phyloP scores from a whole-genome alignment of 2,113 vertebrate genomes.

The Pelecanus crispus region DNA sequence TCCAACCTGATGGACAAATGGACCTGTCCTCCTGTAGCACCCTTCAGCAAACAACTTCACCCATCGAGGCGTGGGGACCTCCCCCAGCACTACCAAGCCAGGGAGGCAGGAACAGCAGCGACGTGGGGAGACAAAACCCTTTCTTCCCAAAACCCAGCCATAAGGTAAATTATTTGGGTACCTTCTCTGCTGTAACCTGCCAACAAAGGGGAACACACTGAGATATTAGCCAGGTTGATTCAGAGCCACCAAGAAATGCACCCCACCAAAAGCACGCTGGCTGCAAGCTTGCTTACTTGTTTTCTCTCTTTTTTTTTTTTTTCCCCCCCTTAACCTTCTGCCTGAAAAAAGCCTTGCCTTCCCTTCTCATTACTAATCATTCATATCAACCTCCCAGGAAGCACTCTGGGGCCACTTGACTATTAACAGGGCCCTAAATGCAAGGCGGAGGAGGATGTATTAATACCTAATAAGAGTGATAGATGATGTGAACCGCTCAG shows the following conservation, averaged over 20 bases:
- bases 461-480: constrained; percentile 62
- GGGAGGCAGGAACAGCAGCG: neutral
- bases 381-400: constrained; percentile 26
- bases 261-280: neutral
- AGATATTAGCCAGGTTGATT: neutral
- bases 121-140: neutral
- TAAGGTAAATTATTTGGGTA: neutral
- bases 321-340: neutral
- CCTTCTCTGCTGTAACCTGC: fast-evolving
- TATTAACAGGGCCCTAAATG: constrained; percentile 31
- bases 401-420: constrained; percentile 37
- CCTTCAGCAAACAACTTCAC: neutral
- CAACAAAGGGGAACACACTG: neutral
- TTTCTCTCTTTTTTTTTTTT: neutral
- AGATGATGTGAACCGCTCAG: constrained; percentile 9
- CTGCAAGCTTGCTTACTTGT: fast-evolving
- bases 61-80: neutral
- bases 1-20: fast-evolving
- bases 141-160: neutral
- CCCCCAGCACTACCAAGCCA: neutral
- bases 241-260: neutral
- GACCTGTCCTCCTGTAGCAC: fast-evolving
- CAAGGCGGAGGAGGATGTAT: constrained; percentile 4
- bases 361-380: constrained; percentile 14
- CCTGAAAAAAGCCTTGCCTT: neutral